Conservation (phyloP, 2,113 vertebrate genomes). For the Hippoglossus stenolepis region DNA sequence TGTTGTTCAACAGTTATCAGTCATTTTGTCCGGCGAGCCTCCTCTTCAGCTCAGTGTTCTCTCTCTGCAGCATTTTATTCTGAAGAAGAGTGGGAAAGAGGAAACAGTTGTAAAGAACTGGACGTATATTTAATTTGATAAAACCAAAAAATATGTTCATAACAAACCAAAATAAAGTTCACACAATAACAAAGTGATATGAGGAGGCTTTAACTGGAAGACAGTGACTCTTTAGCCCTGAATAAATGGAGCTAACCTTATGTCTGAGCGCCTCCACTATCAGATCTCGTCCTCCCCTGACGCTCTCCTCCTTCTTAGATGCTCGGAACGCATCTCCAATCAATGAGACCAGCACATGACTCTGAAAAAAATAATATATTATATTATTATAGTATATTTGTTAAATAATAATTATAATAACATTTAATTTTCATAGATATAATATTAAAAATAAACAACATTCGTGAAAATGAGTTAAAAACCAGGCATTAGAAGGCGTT, state of each 20-base stretch:
- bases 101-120: not conserved
- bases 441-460: too few relatives aligned
- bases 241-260: slow-evolving; percentile 66
- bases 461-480: too few relatives aligned
- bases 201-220: too few relatives aligned
- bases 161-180: not conserved
- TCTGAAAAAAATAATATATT: slow-evolving; percentile 48
- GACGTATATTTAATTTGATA: not conserved
- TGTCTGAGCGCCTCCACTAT: slow-evolving; percentile 83
- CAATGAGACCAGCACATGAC: slow-evolving; percentile 78
- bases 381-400: too few relatives aligned
- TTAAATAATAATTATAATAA: not conserved
- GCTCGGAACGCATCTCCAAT: slow-evolving; percentile 77
- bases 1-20: rapidly evolving
- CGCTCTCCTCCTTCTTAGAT: slow-evolving; percentile 41
- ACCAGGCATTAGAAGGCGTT: too few relatives aligned
- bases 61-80: slow-evolving; percentile 82
- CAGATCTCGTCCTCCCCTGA: slow-evolving; percentile 73
- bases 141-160: not conserved
- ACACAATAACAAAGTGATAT: not conserved
- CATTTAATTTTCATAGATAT: too few relatives aligned
- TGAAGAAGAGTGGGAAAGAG: slow-evolving; percentile 11
- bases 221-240: too few relatives aligned
- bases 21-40: slow-evolving; percentile 52
- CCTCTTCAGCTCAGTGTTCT: slow-evolving; percentile 77